Conservation (phyloP, 2,888 invertebrate genomes). For the Drosophila rubida region DNA sequence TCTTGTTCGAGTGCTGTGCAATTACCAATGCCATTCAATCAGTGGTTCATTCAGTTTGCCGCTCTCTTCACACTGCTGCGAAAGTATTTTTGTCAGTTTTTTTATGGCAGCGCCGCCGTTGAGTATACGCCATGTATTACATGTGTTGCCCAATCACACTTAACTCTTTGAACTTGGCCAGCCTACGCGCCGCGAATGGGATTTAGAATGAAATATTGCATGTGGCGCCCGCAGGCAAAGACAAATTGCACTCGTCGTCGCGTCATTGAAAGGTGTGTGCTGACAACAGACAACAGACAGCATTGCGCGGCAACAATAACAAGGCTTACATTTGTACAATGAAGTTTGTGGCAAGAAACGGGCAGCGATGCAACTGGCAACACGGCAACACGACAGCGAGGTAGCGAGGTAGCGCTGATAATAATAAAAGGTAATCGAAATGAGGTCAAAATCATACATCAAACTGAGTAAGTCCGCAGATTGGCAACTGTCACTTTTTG, state of each 20-base stretch:
- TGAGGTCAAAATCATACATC: conserved; percentile 73
- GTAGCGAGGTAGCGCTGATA: no score
- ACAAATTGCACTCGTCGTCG: conserved; percentile 70
- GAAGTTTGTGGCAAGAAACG: conserved; percentile 42
- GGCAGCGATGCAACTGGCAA: conserved; percentile 19
- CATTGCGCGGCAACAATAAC: conserved; percentile 3
- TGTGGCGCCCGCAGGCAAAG: conserved; percentile 68
- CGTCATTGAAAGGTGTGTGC: conserved; percentile 69
- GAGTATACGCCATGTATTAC: conserved; percentile 62
- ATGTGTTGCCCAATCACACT: conserved; percentile 51
- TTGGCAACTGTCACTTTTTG: conserved; percentile 73
- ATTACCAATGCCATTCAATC: conserved; percentile 30
- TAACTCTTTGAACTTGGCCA: conserved; percentile 73
- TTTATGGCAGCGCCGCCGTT: conserved; percentile 4
- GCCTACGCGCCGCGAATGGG: conserved; percentile 46
- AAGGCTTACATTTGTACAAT: conserved; percentile 37
- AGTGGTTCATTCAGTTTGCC: background rate
- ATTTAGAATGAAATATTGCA: conserved; percentile 63
- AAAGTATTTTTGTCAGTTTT: conserved; percentile 7
- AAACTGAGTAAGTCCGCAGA: conserved; percentile 47
- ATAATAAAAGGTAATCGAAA: conserved; percentile 47
- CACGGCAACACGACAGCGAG: no score
- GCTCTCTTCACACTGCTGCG: background rate
- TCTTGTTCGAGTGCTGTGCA: background rate
- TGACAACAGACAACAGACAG: conserved; percentile 26